Evolutionary conservation across 2,797 vertebrate genomes (phyloP).

Genomic region (Holocentrus rufus): DNA sequence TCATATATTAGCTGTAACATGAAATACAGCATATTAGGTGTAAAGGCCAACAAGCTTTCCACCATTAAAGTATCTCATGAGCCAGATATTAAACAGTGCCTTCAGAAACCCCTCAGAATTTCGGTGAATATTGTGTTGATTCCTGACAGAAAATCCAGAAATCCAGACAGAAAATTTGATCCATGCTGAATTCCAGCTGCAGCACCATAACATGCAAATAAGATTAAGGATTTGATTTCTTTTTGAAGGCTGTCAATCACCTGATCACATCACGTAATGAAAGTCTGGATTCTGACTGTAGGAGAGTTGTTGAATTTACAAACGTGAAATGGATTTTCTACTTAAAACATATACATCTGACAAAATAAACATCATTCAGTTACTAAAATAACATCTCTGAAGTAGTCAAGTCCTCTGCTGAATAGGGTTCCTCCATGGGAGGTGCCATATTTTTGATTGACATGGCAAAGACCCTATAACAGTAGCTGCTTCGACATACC

Average conservation of each 20-base stretch:
- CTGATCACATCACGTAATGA: background rate
- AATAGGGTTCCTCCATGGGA: slow-evolving; percentile 58
- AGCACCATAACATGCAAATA: slow-evolving; percentile 8
- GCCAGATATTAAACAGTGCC: no score
- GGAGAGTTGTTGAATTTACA: slow-evolving; percentile 14
- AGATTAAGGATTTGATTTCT: background rate
- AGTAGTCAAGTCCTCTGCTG: slow-evolving; percentile 29
- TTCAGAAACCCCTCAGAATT: no score
- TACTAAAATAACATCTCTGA: slow-evolving; percentile 57
- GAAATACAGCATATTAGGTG: slow-evolving; percentile 5
- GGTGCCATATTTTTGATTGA: slow-evolving; percentile 34
- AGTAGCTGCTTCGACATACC: slow-evolving; percentile 12
- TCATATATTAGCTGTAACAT: background rate
- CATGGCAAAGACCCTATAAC: slow-evolving; percentile 23
- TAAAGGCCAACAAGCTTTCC: no score
- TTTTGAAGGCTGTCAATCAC: background rate
- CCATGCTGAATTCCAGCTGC: background rate
- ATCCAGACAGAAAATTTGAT: no score
- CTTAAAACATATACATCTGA: slow-evolving; percentile 11
- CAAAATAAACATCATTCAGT: slow-evolving; percentile 21
- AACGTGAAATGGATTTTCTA: slow-evolving; percentile 16
- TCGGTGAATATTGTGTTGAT: background rate
- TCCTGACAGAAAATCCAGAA: background rate
- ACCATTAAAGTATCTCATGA: no score
- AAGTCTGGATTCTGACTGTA: slow-evolving; percentile 5